Evolutionary conservation across 1,140 invertebrate species (phyloP), one percentile per base, ranked within the genome.

Genomic region (Phymastichus coffea): DNA sequence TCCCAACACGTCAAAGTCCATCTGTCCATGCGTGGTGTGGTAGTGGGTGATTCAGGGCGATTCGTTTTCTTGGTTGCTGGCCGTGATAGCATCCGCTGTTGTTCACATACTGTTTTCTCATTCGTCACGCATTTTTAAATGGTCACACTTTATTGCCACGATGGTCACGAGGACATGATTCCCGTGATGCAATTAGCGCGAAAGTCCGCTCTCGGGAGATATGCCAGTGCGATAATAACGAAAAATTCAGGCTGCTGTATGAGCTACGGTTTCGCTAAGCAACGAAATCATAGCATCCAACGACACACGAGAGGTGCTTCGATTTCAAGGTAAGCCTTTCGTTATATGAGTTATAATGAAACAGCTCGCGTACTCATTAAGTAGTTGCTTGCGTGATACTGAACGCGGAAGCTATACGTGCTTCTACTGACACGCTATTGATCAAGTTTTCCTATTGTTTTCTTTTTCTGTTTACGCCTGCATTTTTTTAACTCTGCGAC

Each of bases 101-200:
- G 35, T 10, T 22, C 10, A 49, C 33, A 15, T 33, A 28, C 25
- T 37, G 19, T 37, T 0, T 23, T 33, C 8, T 51, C 48, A 23
- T 25, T 4, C 26, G 23, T 35, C 23, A 12, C 4, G 35, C 38
- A 15, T 41, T 49, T 57, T 57, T 57, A 57, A 57, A 57, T 49
- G 55, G 44, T 57, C 44, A 57, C 6, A 8, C 35, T 17, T 52
- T 28, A 54, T 22, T 30, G 33, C 10, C 37, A 23, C 19, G 26
- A 52, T 59, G 57, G 41, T 59, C 57, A 59, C 57, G 57, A 44
- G 57, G 57, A 51, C 35, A 26, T 22, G 28, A 51, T 44, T 44
- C 47, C 17, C 30, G 57, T 59, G 57, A 59, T 59, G 38, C 40
- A 46, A 38, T 59, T 47, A 37, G 38, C 23, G 40, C 20, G 8